phyloP scores from a whole-genome alignment of 37 sponge, comb jelly and placozoan species.

The Hexactinellida sp. region DNA sequence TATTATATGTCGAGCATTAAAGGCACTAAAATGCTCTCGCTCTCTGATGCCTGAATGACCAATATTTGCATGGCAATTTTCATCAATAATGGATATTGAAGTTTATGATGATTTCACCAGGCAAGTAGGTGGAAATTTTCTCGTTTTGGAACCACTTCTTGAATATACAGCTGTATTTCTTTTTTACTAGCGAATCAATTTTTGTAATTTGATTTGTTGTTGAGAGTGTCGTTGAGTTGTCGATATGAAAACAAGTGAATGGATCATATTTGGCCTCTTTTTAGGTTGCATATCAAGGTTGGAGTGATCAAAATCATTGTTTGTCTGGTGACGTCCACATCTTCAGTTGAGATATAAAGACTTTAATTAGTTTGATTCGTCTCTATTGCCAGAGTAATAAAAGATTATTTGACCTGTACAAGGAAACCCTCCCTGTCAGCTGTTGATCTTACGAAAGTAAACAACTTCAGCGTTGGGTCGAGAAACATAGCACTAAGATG shows the following conservation, averaged over 20 bases:
- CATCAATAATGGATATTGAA: neutral
- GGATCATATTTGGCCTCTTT: constrained; percentile 17
- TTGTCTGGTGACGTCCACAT: neutral
- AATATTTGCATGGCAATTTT: constrained; percentile 1
- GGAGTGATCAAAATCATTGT: neutral
- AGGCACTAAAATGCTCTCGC: constrained; percentile 6
- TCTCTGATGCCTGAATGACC: constrained; percentile 17
- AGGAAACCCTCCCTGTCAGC: constrained; percentile 2
- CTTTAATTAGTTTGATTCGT: neutral
- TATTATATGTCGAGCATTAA: constrained; percentile 17
- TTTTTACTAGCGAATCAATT: neutral
- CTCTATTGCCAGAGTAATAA: neutral
- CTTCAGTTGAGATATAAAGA: neutral
- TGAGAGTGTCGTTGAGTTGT: neutral
- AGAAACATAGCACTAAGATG: constrained; percentile 15
- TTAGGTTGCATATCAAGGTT: constrained; percentile 11
- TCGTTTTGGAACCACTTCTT: constrained; percentile 10
- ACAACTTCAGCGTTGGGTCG: neutral
- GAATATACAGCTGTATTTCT: neutral
- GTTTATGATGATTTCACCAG: neutral
- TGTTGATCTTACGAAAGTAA: constrained; percentile 14
- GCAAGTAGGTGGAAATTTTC: neutral
- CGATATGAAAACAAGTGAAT: neutral
- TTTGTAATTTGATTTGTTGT: constrained; percentile 14
- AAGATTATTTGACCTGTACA: neutral